phyloP scores from a whole-genome alignment of 2,888 invertebrate species.

The Lepidocyrtinus sp. region DNA sequence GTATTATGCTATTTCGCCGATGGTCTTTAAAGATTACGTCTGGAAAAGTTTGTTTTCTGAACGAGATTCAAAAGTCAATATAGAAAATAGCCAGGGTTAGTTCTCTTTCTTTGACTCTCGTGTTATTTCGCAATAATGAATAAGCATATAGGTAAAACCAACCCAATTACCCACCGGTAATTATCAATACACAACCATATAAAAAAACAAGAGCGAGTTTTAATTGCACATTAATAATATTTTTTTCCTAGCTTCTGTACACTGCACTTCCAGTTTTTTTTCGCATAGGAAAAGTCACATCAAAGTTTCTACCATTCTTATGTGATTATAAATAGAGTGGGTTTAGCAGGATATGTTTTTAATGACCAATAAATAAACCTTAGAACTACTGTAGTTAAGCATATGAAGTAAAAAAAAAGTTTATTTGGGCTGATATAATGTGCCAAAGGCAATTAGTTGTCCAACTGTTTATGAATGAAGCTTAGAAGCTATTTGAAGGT shows the following conservation, averaged over 20 bases:
- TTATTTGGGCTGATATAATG: not conserved
- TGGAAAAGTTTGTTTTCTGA: slow-evolving; percentile 1
- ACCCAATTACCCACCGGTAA: slow-evolving; percentile 9
- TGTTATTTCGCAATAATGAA: slow-evolving; percentile 10
- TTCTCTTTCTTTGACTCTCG: not conserved
- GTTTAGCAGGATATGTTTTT: not conserved
- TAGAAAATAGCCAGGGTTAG: too few relatives aligned
- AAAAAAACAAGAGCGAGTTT: not conserved
- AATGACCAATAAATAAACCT: slow-evolving; percentile 6
- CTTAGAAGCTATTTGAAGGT: slow-evolving; percentile 29
- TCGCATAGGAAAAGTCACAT: not conserved
- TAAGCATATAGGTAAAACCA: too few relatives aligned
- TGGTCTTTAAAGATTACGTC: not conserved
- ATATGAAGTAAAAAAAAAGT: not conserved
- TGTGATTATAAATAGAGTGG: too few relatives aligned
- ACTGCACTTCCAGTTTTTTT: not conserved
- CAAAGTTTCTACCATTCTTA: too few relatives aligned
- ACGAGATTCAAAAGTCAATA: slow-evolving; percentile 8
- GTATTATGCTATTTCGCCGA: too few relatives aligned
- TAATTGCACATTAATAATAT: slow-evolving; percentile 12
- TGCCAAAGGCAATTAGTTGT: slow-evolving; percentile 11
- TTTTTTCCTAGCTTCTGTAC: slow-evolving; percentile 6
- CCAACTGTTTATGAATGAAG: slow-evolving; percentile 9
- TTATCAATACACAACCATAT: slow-evolving; percentile 3
- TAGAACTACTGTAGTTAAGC: not conserved